A percentile compares a stretch with the other conserved stretches of the same genome.
phyloP scores from a whole-genome alignment of 1,140 invertebrate species.

The Halotydeus destructor region DNA sequence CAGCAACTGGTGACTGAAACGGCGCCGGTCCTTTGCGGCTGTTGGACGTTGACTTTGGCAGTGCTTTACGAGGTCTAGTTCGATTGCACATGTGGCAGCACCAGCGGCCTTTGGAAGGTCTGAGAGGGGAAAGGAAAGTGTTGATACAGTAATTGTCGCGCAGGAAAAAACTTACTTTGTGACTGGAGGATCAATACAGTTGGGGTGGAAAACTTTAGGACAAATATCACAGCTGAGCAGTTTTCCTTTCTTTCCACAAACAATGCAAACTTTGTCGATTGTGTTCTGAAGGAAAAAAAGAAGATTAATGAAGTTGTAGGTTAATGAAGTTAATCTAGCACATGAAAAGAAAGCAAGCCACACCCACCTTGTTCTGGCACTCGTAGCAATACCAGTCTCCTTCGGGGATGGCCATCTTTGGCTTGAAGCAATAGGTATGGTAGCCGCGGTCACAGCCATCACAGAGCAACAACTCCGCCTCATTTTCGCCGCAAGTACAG shows the following conservation, averaged over 20 bases:
- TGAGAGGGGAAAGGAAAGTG: constrained; percentile 13
- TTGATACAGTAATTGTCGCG: constrained; percentile 18
- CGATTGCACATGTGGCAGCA: constrained; percentile 15
- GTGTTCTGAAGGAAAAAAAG: constrained; percentile 21
- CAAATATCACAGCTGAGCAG: constrained; percentile 58
- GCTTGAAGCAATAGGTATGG: constrained; percentile 95
- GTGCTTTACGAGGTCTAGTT: not conserved
- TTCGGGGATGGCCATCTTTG: constrained; percentile 82
- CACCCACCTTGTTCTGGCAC: constrained; percentile 83
- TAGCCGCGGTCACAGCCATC: constrained; percentile 95
- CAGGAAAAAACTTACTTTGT: constrained; percentile 31
- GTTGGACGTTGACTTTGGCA: constrained; percentile 1
- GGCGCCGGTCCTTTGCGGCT: constrained; percentile 1
- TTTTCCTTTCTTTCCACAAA: constrained; percentile 55
- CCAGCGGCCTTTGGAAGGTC: constrained; percentile 21
- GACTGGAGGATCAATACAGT: constrained; percentile 70
- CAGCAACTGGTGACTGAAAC: not conserved
- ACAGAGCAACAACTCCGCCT: constrained; percentile 78
- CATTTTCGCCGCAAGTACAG: constrained; percentile 82
- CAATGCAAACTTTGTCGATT: constrained; percentile 36
- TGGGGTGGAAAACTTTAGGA: constrained; percentile 55
- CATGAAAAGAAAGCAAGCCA: no score
- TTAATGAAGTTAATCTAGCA: constrained; percentile 20
- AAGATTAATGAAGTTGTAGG: not conserved
- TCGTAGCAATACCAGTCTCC: constrained; percentile 94